A percentile compares a stretch with the other conserved stretches of the same genome.
Evolutionary conservation across 2,888 invertebrate species (phyloP).

Genomic region (Atrina japonica): DNA sequence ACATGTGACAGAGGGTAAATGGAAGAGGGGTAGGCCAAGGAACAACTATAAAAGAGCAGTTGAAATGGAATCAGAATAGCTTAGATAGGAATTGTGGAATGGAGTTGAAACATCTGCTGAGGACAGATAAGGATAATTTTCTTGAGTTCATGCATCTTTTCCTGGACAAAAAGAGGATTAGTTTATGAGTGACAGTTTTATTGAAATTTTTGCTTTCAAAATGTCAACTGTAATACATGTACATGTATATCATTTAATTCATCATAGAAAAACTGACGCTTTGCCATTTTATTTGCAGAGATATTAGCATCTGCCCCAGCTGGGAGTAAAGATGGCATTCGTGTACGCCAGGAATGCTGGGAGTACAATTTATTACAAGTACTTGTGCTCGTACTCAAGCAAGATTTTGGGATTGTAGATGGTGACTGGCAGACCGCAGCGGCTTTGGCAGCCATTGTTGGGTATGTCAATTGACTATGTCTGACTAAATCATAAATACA

Average conservation of each 20-base stretch:
- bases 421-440: constrained; percentile 78
- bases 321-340: constrained; percentile 61
- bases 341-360: constrained; percentile 72
- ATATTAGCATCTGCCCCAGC: constrained; percentile 64
- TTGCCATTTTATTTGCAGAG: background rate
- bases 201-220: no score
- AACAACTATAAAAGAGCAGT: no score
- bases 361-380: constrained; percentile 76
- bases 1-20: no score
- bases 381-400: constrained; percentile 75
- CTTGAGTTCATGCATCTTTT: no score
- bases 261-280: background rate
- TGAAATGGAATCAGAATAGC: no score
- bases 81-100: no score
- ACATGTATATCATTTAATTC: background rate
- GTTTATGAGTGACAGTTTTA: no score
- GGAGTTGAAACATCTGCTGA: no score
- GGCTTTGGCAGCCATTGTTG: constrained; percentile 71
- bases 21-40: no score
- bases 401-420: constrained; percentile 75
- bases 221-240: no score
- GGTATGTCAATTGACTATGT: constrained; percentile 56
- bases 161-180: no score
- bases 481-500: background rate
- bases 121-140: no score